Percentiles rank a stretch among this genome's conserved stretches.
Conservation (phyloP, 2,888 invertebrate species). For the Zhuqinia jingwanae region DNA sequence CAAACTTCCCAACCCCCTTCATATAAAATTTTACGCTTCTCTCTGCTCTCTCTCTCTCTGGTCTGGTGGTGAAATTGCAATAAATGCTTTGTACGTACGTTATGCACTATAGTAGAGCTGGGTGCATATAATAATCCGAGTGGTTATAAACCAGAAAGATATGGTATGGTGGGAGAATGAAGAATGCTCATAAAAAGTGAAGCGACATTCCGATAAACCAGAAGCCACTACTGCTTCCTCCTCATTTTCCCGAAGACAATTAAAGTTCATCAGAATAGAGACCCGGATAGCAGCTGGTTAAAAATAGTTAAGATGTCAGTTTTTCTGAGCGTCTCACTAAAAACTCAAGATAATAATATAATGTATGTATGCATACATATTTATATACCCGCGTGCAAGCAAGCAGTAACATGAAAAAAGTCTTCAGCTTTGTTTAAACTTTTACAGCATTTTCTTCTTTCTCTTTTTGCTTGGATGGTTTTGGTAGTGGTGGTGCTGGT, state of each 20-base stretch:
- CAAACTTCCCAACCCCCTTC: background rate
- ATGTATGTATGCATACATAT: background rate
- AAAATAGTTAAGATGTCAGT: background rate
- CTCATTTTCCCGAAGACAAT: conserved; percentile 42
- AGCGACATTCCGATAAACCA: conserved; percentile 62
- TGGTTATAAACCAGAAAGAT: background rate
- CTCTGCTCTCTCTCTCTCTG: no score
- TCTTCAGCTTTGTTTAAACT: background rate
- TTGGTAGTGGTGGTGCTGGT: background rate
- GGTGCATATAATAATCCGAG: background rate
- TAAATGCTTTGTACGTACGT: background rate
- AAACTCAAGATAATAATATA: background rate
- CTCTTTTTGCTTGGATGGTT: background rate
- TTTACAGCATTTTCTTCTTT: background rate
- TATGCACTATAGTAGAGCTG: no score
- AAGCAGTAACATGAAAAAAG: background rate
- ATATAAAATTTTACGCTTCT: background rate
- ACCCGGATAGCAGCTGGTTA: background rate
- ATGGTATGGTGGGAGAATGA: background rate
- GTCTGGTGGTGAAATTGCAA: background rate
- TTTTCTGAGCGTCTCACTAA: background rate
- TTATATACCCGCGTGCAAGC: no score
- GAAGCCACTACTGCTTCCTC: conserved; percentile 60
- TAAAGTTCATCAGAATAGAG: conserved; percentile 41
- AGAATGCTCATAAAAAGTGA: conserved; percentile 59